These are phyloP conservation scores for Lepidochitona cinerea DNA, from an alignment of 2,888 invertebrate genomes.

Conservation along the genomic window DNA sequence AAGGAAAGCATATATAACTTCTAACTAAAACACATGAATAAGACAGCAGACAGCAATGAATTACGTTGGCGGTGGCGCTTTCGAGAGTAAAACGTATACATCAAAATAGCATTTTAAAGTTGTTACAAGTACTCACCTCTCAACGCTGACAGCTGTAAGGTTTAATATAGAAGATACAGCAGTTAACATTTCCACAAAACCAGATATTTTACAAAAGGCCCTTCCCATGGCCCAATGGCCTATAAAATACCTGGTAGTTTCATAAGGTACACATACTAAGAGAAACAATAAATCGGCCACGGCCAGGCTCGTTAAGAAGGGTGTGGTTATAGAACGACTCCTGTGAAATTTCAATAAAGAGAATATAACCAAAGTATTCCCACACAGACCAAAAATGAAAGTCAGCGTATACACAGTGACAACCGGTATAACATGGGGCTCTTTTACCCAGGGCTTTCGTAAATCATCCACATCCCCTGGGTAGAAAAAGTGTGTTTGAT, in stretches of 20 bases:
- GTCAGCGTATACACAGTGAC: constrained; percentile 46
- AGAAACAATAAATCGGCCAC: constrained; percentile 71
- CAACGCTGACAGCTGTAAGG: constrained; percentile 71
- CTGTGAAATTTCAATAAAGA: constrained; percentile 68
- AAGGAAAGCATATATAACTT: too few relatives aligned
- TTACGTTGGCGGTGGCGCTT: too few relatives aligned
- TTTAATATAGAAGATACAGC: constrained; percentile 72
- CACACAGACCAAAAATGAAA: constrained; percentile 69
- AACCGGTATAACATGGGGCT: constrained; percentile 57
- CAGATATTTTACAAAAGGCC: constrained; percentile 69
- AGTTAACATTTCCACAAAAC: constrained; percentile 69
- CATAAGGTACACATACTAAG: constrained; percentile 70
- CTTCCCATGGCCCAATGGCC: constrained; percentile 67
- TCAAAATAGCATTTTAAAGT: too few relatives aligned
- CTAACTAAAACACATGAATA: too few relatives aligned
- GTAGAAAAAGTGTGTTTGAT: constrained; percentile 27
- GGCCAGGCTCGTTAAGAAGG: constrained; percentile 44
- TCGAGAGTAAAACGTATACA: too few relatives aligned
- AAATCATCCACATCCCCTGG: constrained; percentile 39
- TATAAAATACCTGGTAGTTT: constrained; percentile 66
- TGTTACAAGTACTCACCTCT: constrained; percentile 72
- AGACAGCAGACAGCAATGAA: too few relatives aligned
- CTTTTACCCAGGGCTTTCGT: constrained; percentile 37
- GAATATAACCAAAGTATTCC: constrained; percentile 69
- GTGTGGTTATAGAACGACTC: constrained; percentile 49